Percentiles rank a stretch among this genome's conserved stretches.
phyloP scores from a whole-genome alignment of 1,140 invertebrate genomes.

The Lineus longissimus region DNA sequence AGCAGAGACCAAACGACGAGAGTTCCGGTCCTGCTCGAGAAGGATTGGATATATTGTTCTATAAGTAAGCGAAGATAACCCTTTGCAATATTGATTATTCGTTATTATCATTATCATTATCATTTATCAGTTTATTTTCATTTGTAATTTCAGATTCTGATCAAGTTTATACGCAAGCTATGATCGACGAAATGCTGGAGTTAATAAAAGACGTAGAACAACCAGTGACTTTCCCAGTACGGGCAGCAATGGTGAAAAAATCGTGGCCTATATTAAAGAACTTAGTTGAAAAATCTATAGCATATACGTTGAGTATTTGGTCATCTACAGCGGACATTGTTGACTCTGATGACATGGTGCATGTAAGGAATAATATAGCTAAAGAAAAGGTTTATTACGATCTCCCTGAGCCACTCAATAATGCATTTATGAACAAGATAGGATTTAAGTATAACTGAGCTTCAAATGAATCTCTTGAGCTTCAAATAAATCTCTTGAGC shows the following conservation, averaged over 20 bases:
- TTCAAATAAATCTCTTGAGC: too few relatives aligned
- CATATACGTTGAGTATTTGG: constrained; percentile 30
- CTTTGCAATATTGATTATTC: too few relatives aligned
- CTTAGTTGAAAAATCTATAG: constrained; percentile 27
- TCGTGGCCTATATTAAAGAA: constrained; percentile 26
- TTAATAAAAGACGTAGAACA: constrained; percentile 1
- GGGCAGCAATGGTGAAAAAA: constrained; percentile 22
- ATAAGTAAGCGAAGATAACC: too few relatives aligned
- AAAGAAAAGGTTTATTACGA: constrained; percentile 25
- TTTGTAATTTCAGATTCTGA: not conserved
- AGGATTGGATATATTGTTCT: too few relatives aligned
- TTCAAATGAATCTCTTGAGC: too few relatives aligned
- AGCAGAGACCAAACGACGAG: too few relatives aligned
- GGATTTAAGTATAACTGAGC: too few relatives aligned
- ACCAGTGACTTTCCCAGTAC: constrained; percentile 29
- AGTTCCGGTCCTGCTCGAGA: too few relatives aligned
- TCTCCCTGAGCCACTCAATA: constrained; percentile 18
- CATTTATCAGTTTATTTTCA: too few relatives aligned
- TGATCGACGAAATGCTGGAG: constrained; percentile 9
- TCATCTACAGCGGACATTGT: constrained; percentile 17
- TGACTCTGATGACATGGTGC: constrained; percentile 23
- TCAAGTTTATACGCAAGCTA: constrained; percentile 7
- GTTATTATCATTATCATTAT: too few relatives aligned
- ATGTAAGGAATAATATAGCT: constrained; percentile 21
- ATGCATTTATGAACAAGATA: too few relatives aligned